Conservation (phyloP, 2,113 vertebrate genomes). For the Planiliza haematocheilus region DNA sequence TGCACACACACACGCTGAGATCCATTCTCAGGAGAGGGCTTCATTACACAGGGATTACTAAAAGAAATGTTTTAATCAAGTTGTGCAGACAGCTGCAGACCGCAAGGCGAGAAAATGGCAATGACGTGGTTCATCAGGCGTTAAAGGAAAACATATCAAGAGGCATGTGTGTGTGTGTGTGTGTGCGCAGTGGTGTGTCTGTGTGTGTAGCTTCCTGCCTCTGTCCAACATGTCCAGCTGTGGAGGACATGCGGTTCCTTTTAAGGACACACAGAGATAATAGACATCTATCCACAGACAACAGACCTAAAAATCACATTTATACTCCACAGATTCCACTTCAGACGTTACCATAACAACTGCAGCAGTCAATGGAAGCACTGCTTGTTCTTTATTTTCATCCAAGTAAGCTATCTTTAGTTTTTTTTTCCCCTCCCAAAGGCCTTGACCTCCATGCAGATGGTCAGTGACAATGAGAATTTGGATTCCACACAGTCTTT, state of each 20-base stretch:
- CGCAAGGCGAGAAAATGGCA: constrained; percentile 79
- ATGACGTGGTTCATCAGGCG: constrained; percentile 80
- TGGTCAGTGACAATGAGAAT: constrained; percentile 15
- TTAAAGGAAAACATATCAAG: constrained; percentile 78
- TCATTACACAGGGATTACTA: constrained; percentile 83
- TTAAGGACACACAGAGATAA: constrained; percentile 55
- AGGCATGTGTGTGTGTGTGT: constrained; percentile 43
- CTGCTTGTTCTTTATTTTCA: constrained; percentile 5
- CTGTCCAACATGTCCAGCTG: constrained; percentile 74
- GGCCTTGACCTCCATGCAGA: constrained; percentile 22
- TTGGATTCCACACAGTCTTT: not conserved
- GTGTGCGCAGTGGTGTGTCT: constrained; percentile 26
- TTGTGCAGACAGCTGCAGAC: constrained; percentile 81
- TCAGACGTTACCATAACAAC: constrained; percentile 22
- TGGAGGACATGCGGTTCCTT: constrained; percentile 57
- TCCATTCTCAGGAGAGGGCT: constrained; percentile 76
- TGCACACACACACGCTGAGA: constrained; percentile 34
- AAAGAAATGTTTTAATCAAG: constrained; percentile 83
- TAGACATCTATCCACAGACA: constrained; percentile 32
- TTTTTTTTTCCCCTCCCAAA: constrained; percentile 18
- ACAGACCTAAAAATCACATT: constrained; percentile 34
- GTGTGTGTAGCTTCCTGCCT: constrained; percentile 64
- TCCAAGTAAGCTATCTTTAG: constrained; percentile 9
- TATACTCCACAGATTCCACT: constrained; percentile 20
- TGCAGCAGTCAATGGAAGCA: constrained; percentile 5